Base-by-base conservation (phyloP, 2,113 vertebrate species). In the Aspiorhynchus laticeps region DNA sequence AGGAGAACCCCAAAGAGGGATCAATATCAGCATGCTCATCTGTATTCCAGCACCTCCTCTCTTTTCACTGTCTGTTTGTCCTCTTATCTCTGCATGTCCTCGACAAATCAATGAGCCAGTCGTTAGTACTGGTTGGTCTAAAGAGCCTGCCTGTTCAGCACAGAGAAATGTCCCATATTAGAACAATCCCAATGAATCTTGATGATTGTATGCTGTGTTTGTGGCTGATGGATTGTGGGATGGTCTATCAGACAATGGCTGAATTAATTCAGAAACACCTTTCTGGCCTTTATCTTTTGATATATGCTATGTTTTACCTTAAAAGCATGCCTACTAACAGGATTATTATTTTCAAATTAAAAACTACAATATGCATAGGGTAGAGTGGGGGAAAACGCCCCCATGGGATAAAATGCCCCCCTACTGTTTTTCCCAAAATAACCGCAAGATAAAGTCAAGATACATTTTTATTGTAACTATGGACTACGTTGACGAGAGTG, bases 41-140 rank as follows among this genome's bases (percentile, higher is more conserved):
- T 85, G 77, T 83, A 85, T 85, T 51, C 83, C 14, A 56, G 24
- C 43, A 51, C 79, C 48, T n/a, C 53, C 77, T 76, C 73, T 59
- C 81, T 79, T 82, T 63, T 85, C 87, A 83, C 88, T 85, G 15
- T 84, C 89, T 86, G 84, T 90, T 90, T 91, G 89, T 91, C 88
- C 88, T 90, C 87, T 90, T 93, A 91, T 93, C 93, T 91, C 81
- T 84, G 51, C 88, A 82, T 85, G 91, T 92, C 89, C 90, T 80
- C 80, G 92, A 91, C 89, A 0, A 89, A 93, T 93, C 91, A 83
- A 91, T 92, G 92, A 91, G 88, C 33, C 78, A 76, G 88, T 91
- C 84, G 74, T 91, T 87, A 92, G 90, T 86, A 88, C 89, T 84
- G 90, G 91, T 89, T 88, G 90, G 87, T 92, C 90, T 83, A 88